A percentile compares a stretch with the other conserved stretches of the same genome.
These are phyloP conservation scores for Anas acuta DNA, from an alignment of 2,797 vertebrate genomes.

Conservation along the genomic window DNA sequence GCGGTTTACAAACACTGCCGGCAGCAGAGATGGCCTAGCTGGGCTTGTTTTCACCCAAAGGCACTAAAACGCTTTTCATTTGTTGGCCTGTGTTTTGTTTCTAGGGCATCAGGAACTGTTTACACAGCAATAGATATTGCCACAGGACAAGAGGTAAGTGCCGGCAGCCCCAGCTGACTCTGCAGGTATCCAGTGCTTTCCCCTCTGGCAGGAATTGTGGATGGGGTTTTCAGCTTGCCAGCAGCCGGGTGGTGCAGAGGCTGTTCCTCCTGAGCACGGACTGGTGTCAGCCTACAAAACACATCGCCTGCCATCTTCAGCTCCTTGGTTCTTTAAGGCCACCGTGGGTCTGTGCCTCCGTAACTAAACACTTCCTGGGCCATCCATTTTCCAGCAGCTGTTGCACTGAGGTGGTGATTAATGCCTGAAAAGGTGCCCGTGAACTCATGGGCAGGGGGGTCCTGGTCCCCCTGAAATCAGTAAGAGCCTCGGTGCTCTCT, in stretches of 20 bases:
- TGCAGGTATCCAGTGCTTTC: background rate
- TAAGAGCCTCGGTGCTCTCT: background rate
- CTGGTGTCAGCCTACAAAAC: background rate
- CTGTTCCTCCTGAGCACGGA: background rate
- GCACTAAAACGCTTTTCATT: background rate
- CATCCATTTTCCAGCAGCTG: background rate
- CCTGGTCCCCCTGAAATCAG: background rate
- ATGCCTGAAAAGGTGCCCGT: background rate
- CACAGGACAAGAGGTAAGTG: slow-evolving; percentile 93
- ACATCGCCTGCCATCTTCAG: background rate
- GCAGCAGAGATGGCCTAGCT: background rate
- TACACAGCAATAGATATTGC: slow-evolving; percentile 97
- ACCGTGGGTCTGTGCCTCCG: background rate
- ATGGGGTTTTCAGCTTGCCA: background rate
- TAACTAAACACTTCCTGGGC: background rate
- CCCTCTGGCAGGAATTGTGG: background rate
- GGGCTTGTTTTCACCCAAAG: background rate
- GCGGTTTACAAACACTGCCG: background rate
- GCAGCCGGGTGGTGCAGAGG: background rate
- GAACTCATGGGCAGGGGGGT: background rate
- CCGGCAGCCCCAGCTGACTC: background rate
- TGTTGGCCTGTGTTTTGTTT: slow-evolving; percentile 26
- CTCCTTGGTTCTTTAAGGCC: background rate
- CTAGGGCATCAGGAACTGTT: slow-evolving; percentile 95
- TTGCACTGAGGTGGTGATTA: background rate